Conservation (phyloP, 2,113 vertebrate genomes). For the Agapornis roseicollis region DNA sequence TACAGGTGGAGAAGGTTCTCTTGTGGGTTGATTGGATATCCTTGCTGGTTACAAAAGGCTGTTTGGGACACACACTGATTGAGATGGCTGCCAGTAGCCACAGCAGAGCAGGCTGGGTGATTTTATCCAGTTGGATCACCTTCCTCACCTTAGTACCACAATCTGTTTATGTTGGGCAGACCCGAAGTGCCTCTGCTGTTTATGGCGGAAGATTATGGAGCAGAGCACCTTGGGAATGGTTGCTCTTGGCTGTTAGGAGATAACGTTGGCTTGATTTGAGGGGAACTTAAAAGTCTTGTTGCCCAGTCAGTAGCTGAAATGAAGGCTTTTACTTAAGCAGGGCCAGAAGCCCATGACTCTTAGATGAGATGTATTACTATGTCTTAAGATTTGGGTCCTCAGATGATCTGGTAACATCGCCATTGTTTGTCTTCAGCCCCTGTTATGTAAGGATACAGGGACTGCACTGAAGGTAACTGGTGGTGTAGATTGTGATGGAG, state of each 20-base stretch:
- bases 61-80: background rate
- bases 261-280: background rate
- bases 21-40: accelerated
- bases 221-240: background rate
- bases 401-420: background rate
- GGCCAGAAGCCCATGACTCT: background rate
- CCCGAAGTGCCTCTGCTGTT: background rate
- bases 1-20: background rate
- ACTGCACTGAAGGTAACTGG: background rate
- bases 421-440: background rate
- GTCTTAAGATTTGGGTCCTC: background rate
- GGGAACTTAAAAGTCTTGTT: background rate
- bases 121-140: background rate
- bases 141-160: background rate
- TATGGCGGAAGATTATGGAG: background rate
- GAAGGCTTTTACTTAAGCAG: background rate
- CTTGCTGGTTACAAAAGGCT: background rate
- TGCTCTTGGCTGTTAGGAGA: background rate
- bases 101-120: background rate
- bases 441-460: background rate
- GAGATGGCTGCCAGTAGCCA: background rate
- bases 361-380: background rate
- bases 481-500: background rate
- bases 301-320: background rate
- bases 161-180: background rate